Conservation (phyloP, 2,113 vertebrate species). For the Copsychus sechellarum region DNA sequence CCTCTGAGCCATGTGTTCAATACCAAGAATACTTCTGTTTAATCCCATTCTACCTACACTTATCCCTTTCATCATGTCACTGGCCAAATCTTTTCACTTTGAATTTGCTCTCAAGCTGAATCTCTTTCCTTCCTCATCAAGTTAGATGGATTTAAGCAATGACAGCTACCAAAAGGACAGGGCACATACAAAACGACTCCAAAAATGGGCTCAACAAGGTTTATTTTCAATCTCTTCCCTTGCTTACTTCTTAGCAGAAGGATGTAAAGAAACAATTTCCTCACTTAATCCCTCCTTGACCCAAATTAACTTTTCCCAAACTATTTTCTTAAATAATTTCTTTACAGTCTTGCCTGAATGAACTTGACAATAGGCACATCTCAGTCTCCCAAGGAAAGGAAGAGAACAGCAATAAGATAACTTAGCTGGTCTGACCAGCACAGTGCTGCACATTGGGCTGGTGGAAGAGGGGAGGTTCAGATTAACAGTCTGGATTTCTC, state of each 20-base stretch:
- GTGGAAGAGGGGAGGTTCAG: too few species aligned
- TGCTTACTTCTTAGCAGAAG: slow-evolving; percentile 15
- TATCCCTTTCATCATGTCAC: background rate
- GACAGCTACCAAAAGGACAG: background rate
- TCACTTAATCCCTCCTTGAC: slow-evolving; percentile 16
- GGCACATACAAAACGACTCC: background rate
- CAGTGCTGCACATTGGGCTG: rapidly evolving
- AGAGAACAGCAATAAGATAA: background rate
- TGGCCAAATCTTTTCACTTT: slow-evolving; percentile 14
- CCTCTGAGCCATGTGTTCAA: background rate
- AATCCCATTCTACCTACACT: slow-evolving; percentile 8
- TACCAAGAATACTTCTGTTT: background rate
- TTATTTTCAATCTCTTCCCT: background rate
- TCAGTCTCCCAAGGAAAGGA: background rate
- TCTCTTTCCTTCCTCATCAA: background rate
- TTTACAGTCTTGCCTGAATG: background rate
- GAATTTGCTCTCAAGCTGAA: slow-evolving; percentile 2
- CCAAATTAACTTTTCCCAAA: slow-evolving; percentile 30
- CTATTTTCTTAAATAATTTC: background rate
- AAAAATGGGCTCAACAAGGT: background rate
- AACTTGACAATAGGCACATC: background rate
- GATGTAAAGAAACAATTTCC: background rate
- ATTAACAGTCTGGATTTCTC: background rate
- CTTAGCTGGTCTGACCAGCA: background rate
- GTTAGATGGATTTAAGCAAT: background rate